Percentiles rank a stretch among this genome's conserved stretches.
These are phyloP conservation scores for Ceratina japonica DNA, from an alignment of 1,140 invertebrate species.

Conservation along the genomic window DNA sequence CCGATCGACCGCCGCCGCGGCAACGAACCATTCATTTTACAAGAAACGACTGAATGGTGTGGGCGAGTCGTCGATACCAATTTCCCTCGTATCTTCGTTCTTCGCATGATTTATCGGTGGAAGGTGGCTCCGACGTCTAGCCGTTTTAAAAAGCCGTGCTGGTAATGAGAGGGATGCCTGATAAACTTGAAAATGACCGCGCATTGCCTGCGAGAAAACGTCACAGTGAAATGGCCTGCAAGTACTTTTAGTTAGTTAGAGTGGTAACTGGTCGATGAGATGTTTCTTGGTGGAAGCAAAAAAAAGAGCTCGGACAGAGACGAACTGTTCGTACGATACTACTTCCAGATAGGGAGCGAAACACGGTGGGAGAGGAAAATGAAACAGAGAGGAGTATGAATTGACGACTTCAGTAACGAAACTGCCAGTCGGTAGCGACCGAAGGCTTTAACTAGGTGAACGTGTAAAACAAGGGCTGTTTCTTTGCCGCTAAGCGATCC, in stretches of 20 bases:
- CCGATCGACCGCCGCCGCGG: not conserved
- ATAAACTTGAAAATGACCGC: slow-evolving; percentile 48
- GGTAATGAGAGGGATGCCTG: slow-evolving; percentile 47
- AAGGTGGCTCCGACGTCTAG: slow-evolving; percentile 20
- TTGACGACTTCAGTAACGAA: not conserved
- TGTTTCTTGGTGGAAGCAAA: slow-evolving; percentile 39
- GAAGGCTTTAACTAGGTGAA: not conserved
- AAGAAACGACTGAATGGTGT: slow-evolving; percentile 12
- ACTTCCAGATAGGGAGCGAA: too few species aligned
- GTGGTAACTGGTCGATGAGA: slow-evolving; percentile 56
- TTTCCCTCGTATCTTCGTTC: slow-evolving; percentile 16
- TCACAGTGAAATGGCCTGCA: slow-evolving; percentile 42
- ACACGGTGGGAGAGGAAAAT: not conserved
- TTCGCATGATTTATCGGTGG: slow-evolving; percentile 37
- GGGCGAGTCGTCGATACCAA: slow-evolving; percentile 8
- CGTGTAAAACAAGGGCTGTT: not conserved
- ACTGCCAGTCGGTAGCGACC: slow-evolving; percentile 1
- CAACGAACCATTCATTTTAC: slow-evolving; percentile 14
- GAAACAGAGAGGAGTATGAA: not conserved
- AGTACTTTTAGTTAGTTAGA: slow-evolving; percentile 48
- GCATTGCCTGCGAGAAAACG: slow-evolving; percentile 28
- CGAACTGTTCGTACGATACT: slow-evolving; percentile 10
- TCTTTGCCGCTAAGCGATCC: too few species aligned
- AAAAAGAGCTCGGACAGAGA: slow-evolving; percentile 16
- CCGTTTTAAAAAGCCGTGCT: slow-evolving; percentile 31